A percentile compares a stretch with the other conserved stretches of the same genome.
Evolutionary conservation across 2,797 vertebrate species (phyloP).

Genomic region (Onychomys torridus): DNA sequence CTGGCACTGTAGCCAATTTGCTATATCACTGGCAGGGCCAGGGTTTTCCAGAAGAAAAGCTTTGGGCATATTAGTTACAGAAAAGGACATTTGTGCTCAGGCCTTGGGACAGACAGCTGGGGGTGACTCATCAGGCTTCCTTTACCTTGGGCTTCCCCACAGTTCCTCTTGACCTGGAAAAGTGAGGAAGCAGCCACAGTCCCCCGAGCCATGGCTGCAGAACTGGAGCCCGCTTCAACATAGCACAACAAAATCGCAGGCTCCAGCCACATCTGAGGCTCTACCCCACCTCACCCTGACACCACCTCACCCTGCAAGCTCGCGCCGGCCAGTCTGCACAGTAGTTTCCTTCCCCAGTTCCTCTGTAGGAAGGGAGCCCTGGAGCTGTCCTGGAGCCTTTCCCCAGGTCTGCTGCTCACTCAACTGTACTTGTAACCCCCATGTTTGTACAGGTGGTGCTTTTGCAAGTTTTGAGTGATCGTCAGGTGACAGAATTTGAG

Average conservation of each 20-base stretch:
- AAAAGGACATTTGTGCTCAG: constrained; percentile 20
- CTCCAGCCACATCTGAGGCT: neutral
- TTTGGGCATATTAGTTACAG: constrained; percentile 57
- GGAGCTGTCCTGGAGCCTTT: neutral
- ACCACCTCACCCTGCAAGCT: neutral
- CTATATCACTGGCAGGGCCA: constrained; percentile 9
- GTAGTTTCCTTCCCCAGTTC: neutral
- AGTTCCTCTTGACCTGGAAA: constrained; percentile 48
- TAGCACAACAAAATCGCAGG: neutral
- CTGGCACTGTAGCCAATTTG: neutral
- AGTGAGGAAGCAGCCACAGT: neutral
- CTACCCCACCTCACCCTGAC: neutral
- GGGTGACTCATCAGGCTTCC: constrained; percentile 7
- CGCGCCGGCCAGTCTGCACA: neutral
- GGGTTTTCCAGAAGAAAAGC: constrained; percentile 61
- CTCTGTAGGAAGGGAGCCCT: neutral
- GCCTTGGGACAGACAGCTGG: constrained; percentile 9
- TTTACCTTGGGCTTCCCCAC: neutral
- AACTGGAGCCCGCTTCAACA: neutral
- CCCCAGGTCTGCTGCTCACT: neutral
- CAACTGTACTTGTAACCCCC: neutral
- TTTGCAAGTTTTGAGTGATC: neutral
- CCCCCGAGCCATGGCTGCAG: constrained; percentile 3
- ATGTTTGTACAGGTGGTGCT: accelerated
- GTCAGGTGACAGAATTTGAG: neutral